These are phyloP conservation scores for Eulemur rubriventer DNA, from an alignment of 2,797 vertebrate genomes.

Conservation along the genomic window DNA sequence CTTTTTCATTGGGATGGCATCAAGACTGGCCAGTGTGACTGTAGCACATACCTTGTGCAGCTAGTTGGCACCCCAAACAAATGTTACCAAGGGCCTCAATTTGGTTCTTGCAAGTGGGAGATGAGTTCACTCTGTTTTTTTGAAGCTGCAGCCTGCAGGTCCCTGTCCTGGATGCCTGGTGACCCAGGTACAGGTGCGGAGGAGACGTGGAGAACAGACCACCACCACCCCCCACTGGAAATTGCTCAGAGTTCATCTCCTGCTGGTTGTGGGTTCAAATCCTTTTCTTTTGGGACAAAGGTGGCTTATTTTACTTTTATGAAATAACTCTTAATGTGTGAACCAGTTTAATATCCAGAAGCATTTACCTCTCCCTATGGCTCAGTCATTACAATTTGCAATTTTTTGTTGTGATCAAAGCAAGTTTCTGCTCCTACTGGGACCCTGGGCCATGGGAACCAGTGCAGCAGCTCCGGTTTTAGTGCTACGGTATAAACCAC, in stretches of 20 bases:
- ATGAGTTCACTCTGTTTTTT: neutral
- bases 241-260: neutral
- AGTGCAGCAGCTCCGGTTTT: neutral
- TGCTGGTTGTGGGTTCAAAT: neutral
- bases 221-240: neutral
- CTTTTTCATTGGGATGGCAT: neutral
- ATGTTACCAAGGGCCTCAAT: neutral
- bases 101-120: neutral
- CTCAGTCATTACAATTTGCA: neutral
- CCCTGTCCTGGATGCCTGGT: neutral
- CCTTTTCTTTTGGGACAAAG: neutral
- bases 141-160: neutral
- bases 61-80: too few species aligned
- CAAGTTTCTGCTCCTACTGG: neutral
- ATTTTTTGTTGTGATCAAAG: slow-evolving; percentile 26
- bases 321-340: neutral
- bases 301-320: neutral
- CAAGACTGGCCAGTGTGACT: neutral
- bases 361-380: neutral
- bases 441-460: slow-evolving; percentile 10
- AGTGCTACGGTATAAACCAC: slow-evolving; percentile 67
- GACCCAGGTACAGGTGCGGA: neutral
- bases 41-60: rapidly evolving
- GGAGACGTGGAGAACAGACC: neutral
- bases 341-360: neutral